A percentile compares a stretch with the other conserved stretches of the same genome.
phyloP scores from a whole-genome alignment of 2,113 vertebrate genomes.

The Oncorhynchus clarkii region DNA sequence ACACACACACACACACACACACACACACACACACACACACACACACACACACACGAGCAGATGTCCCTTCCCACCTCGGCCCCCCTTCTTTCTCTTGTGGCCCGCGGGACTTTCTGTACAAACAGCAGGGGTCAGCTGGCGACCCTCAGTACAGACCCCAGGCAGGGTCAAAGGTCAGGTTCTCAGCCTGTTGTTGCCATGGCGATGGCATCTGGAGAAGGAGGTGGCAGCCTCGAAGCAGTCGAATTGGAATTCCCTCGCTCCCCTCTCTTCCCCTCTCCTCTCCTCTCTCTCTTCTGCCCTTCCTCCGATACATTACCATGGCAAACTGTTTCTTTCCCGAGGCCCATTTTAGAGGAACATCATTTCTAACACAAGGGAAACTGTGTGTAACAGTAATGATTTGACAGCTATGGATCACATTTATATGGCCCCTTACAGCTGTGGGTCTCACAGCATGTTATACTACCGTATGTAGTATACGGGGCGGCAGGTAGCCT shows the following conservation, averaged over 20 bases:
- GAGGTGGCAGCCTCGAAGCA: slow-evolving; percentile 23
- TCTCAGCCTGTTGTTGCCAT: slow-evolving; percentile 66
- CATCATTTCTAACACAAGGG: too few species aligned
- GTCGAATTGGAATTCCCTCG: slow-evolving; percentile 35
- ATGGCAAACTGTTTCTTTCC: background rate
- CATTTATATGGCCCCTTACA: too few species aligned
- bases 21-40: background rate
- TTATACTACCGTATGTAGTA: too few species aligned
- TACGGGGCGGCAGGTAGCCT: too few species aligned
- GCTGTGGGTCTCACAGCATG: too few species aligned
- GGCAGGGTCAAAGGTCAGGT: slow-evolving; percentile 68
- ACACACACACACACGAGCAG: slow-evolving; percentile 53
- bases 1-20: background rate
- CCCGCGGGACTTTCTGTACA: slow-evolving; percentile 55
- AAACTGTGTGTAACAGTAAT: too few species aligned
- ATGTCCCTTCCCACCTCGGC: slow-evolving; percentile 57
- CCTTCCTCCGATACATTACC: background rate
- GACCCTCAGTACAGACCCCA: slow-evolving; percentile 61
- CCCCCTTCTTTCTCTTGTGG: slow-evolving; percentile 52
- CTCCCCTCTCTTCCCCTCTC: slow-evolving; percentile 24
- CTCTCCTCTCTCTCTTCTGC: slow-evolving; percentile 9
- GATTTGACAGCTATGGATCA: too few species aligned
- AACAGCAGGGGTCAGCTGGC: slow-evolving; percentile 62
- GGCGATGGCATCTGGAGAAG: slow-evolving; percentile 63
- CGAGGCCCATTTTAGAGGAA: too few species aligned